Evolutionary conservation across 1,140 invertebrate species (phyloP).

Genomic region (Lerema accius): DNA sequence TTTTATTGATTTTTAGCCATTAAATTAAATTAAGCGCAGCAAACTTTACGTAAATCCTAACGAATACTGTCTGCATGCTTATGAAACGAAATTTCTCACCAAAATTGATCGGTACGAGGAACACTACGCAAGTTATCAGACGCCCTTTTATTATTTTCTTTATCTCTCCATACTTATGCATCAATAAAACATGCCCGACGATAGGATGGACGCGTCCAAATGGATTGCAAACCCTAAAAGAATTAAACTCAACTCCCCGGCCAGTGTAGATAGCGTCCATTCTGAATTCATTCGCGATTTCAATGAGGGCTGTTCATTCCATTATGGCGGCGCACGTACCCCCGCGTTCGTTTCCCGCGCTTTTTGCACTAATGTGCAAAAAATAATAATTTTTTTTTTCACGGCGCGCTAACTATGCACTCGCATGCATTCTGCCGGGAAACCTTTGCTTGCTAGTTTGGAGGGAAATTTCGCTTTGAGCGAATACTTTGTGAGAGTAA

Average conservation of each 20-base stretch:
- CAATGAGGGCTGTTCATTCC: background rate
- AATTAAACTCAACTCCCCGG: background rate
- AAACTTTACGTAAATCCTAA: too few relatives aligned
- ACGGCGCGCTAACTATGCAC: background rate
- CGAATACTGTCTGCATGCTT: too few relatives aligned
- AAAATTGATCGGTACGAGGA: too few relatives aligned
- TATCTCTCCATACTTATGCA: background rate
- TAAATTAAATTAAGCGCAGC: background rate
- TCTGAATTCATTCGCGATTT: conserved; percentile 6
- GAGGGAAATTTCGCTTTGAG: conserved; percentile 13
- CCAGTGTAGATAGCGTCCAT: background rate
- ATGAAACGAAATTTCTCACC: too few relatives aligned
- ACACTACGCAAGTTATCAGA: background rate
- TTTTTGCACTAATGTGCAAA: too few relatives aligned
- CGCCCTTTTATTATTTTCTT: background rate
- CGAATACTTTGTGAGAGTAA: conserved; percentile 2
- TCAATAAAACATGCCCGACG: background rate
- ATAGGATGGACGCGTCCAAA: background rate
- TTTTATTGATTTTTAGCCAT: background rate
- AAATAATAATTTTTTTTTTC: too few relatives aligned
- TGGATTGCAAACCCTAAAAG: background rate
- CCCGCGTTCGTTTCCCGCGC: conserved; percentile 7
- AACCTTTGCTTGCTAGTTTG: background rate
- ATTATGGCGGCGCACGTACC: conserved; percentile 9
- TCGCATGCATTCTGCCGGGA: background rate